Evolutionary conservation across 2,797 vertebrate species (phyloP).

Genomic region (Sebastes steindachneri): DNA sequence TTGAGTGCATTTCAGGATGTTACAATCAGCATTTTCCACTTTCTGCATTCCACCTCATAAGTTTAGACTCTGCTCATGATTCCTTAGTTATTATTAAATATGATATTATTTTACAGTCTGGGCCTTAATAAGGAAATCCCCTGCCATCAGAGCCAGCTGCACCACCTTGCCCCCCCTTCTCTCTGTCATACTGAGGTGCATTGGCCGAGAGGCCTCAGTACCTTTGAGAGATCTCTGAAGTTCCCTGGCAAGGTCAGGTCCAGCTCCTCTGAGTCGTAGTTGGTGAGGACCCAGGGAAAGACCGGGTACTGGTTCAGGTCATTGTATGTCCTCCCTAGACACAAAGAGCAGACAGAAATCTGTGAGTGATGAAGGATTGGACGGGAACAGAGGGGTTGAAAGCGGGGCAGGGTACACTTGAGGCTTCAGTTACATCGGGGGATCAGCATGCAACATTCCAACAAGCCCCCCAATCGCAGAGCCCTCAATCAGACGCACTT

Average conservation of each 20-base stretch:
- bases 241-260: constrained; percentile 96
- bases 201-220: constrained; percentile 74
- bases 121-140: constrained; percentile 58
- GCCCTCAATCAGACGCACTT: constrained; percentile 69
- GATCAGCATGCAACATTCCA: constrained; percentile 76
- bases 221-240: constrained; percentile 99
- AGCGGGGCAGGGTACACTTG: constrained; percentile 46
- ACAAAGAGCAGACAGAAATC: constrained; percentile 60
- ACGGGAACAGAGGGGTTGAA: constrained; percentile 51
- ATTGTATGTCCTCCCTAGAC: constrained; percentile 94
- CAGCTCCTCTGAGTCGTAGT: constrained; percentile 96
- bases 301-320: constrained; percentile 98
- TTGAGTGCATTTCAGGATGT: constrained; percentile 23
- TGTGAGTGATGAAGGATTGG: constrained; percentile 63
- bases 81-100: constrained; percentile 42
- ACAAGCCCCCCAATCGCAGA: constrained; percentile 56
- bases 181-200: constrained; percentile 6
- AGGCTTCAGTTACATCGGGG: constrained; percentile 68
- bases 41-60: constrained; percentile 17
- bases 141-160: constrained; percentile 24
- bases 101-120: constrained; percentile 53
- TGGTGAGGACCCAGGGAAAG: constrained; percentile 98
- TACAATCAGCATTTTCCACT: constrained; percentile 33
- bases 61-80: constrained; percentile 30
- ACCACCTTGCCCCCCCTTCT: not conserved